A percentile compares a stretch with the other conserved stretches of the same genome.
Evolutionary conservation across 2,113 vertebrate species (phyloP).

Genomic region (Cyanocitta stelleri): DNA sequence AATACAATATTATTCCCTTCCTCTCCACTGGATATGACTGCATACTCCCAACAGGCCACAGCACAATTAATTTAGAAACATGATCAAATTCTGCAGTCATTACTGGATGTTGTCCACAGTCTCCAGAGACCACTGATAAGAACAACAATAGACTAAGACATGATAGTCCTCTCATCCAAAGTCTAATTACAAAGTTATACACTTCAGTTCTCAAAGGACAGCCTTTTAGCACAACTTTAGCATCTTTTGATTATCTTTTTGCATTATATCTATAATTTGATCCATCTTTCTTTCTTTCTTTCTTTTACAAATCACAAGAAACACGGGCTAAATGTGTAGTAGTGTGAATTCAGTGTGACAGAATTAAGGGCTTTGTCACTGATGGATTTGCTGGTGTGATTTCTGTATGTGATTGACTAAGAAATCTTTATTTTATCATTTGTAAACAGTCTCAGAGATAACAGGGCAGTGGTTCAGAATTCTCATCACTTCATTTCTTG

Average conservation of each 20-base stretch:
- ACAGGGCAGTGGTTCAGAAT: neutral
- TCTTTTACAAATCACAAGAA: neutral
- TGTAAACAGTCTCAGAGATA: neutral
- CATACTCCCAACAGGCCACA: slow-evolving; percentile 1
- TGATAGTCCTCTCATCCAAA: slow-evolving; percentile 31
- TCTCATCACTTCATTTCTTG: neutral
- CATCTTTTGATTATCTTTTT: slow-evolving; percentile 6
- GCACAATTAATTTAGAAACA: slow-evolving; percentile 51
- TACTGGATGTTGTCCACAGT: slow-evolving; percentile 27
- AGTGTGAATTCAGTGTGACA: neutral
- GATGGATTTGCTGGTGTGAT: neutral
- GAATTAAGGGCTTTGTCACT: neutral
- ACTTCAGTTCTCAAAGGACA: slow-evolving; percentile 45
- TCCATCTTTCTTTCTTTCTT: neutral
- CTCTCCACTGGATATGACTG: slow-evolving; percentile 8
- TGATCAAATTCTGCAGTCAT: slow-evolving; percentile 49
- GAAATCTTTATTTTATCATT: neutral
- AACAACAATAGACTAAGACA: slow-evolving; percentile 25
- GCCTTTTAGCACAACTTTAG: slow-evolving; percentile 42
- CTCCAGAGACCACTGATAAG: neutral
- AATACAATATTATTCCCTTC: neutral
- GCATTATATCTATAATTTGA: neutral
- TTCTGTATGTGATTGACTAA: neutral
- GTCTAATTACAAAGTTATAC: slow-evolving; percentile 53
- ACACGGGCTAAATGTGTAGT: neutral